phyloP scores from a whole-genome alignment of 2,888 invertebrate genomes.

The Thyatira batis region DNA sequence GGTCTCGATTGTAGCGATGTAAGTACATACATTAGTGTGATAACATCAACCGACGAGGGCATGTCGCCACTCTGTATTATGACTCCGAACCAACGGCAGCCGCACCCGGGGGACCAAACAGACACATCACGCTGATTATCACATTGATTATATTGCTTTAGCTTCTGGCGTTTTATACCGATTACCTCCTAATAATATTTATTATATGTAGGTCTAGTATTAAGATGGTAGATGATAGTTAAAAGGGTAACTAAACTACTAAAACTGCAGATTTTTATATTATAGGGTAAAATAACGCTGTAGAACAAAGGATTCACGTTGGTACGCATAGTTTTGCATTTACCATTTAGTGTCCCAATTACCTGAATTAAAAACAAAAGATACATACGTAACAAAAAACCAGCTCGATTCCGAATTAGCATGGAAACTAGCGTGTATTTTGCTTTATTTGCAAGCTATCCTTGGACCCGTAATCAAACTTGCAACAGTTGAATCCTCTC shows the following conservation, averaged over 20 bases:
- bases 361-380: not conserved
- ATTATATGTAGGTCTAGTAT: too few relatives aligned
- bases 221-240: too few relatives aligned
- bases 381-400: conserved; percentile 18
- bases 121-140: conserved; percentile 7
- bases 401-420: conserved; percentile 28
- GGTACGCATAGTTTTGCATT: too few relatives aligned
- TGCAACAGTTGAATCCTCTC: conserved; percentile 43
- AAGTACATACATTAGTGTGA: conserved; percentile 57
- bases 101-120: conserved; percentile 40
- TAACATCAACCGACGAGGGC: conserved; percentile 66
- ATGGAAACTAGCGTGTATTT: conserved; percentile 31
- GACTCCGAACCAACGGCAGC: conserved; percentile 19
- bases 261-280: too few relatives aligned
- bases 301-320: too few relatives aligned
- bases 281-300: too few relatives aligned
- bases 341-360: conserved; percentile 17
- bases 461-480: conserved; percentile 39
- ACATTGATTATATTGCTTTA: conserved; percentile 14
- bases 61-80: conserved; percentile 55
- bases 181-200: too few relatives aligned
- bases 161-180: conserved; percentile 22
- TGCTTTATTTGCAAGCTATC: conserved; percentile 38
- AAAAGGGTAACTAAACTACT: too few relatives aligned
- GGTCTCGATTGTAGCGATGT: conserved; percentile 57